phyloP scores from a whole-genome alignment of 2,888 invertebrate species.

The Girardia tigrina region DNA sequence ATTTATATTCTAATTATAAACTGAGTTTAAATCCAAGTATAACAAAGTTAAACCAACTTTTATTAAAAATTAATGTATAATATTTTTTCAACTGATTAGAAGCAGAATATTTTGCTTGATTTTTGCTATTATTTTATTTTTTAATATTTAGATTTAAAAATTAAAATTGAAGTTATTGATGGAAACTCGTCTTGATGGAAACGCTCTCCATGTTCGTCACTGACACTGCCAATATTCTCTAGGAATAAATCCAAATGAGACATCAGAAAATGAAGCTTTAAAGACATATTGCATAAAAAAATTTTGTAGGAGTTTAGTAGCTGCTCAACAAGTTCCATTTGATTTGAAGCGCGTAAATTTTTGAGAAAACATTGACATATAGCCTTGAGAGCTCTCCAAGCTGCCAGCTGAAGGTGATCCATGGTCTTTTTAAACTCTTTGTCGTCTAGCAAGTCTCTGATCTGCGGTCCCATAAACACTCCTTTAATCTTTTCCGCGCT shows the following conservation, averaged over 20 bases:
- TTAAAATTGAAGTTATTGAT: too few relatives aligned
- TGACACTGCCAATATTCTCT: neutral
- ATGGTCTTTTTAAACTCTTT: neutral
- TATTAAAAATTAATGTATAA: too few relatives aligned
- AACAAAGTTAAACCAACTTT: too few relatives aligned
- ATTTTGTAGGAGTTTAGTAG: neutral
- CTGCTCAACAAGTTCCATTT: neutral
- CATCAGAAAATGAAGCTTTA: slow-evolving; percentile 24
- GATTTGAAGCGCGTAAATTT: too few relatives aligned
- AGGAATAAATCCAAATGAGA: slow-evolving; percentile 27
- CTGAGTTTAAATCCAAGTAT: too few relatives aligned
- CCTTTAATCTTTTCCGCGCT: slow-evolving; percentile 1
- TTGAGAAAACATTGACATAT: too few relatives aligned
- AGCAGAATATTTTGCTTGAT: too few relatives aligned
- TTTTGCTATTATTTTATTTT: too few relatives aligned
- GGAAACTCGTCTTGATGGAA: slow-evolving; percentile 27
- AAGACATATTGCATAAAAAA: slow-evolving; percentile 25
- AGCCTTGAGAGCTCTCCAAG: too few relatives aligned
- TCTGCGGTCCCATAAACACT: slow-evolving; percentile 23
- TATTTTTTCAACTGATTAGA: too few relatives aligned
- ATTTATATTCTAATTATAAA: too few relatives aligned
- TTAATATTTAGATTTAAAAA: too few relatives aligned
- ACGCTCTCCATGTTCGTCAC: slow-evolving; percentile 14
- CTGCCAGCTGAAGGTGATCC: neutral
- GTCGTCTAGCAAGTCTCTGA: neutral